Percentiles rank a stretch among this genome's conserved stretches.
phyloP scores from a whole-genome alignment of 2,888 invertebrate genomes.

The Conops quadrifasciatus region DNA sequence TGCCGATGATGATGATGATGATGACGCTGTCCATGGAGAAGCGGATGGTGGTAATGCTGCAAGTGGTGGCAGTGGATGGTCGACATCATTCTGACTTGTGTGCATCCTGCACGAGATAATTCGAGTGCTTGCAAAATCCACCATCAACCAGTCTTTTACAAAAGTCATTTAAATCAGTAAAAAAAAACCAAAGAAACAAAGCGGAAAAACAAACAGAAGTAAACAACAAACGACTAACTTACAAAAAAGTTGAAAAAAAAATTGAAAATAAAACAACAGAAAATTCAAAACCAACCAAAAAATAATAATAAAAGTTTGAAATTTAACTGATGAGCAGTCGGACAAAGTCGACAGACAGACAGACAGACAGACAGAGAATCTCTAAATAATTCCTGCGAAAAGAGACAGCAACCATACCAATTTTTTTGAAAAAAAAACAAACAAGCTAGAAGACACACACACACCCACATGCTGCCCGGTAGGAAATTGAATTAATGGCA shows the following conservation, averaged over 20 bases:
- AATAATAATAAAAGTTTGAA: constrained; percentile 12
- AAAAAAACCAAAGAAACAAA: neutral
- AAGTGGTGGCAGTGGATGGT: neutral
- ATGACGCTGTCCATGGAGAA: too few relatives aligned
- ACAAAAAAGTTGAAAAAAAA: too few relatives aligned
- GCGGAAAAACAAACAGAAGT: neutral
- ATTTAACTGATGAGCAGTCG: constrained; percentile 6
- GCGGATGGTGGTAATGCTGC: neutral
- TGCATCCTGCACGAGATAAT: constrained; percentile 38
- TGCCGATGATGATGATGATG: neutral
- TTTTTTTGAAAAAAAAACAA: neutral
- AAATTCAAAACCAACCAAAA: neutral
- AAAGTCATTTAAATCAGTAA: neutral
- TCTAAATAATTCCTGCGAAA: neutral
- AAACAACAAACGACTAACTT: neutral
- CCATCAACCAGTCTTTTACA: constrained; percentile 3
- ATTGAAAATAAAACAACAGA: neutral
- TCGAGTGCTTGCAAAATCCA: constrained; percentile 40
- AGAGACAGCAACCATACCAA: neutral
- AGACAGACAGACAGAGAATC: neutral
- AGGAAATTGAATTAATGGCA: too few relatives aligned
- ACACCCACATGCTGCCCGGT: neutral
- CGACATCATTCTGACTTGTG: constrained; percentile 7
- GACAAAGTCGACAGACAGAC: neutral
- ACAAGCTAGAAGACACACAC: neutral